Evolutionary conservation across 2,797 vertebrate species (phyloP).

Genomic region (Microtus obscurus): DNA sequence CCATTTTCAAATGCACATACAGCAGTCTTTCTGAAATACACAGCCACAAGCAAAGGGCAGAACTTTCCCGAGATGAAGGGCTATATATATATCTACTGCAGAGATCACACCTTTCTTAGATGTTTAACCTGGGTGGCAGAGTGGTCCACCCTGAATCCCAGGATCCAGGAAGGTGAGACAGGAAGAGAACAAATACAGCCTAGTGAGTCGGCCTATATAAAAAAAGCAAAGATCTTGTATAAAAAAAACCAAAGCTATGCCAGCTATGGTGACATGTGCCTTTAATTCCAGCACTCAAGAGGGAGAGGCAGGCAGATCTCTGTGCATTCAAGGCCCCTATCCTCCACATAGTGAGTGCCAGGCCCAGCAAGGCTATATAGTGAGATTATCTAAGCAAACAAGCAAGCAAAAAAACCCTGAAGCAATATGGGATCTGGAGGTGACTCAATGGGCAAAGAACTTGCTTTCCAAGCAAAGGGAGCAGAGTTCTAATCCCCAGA

Average conservation of each 20-base stretch:
- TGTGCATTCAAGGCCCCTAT: background rate
- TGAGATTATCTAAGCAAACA: background rate
- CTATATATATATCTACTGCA: background rate
- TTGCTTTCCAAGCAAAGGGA: background rate
- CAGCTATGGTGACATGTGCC: too few relatives aligned
- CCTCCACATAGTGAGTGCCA: background rate
- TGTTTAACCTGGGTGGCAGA: background rate
- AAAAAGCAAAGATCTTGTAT: background rate
- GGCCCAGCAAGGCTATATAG: background rate
- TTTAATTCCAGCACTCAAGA: background rate
- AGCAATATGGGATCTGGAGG: background rate
- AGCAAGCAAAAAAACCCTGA: background rate
- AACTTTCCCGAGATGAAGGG: background rate
- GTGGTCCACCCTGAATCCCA: background rate
- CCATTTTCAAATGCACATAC: background rate
- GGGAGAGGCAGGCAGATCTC: background rate
- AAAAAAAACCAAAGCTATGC: background rate
- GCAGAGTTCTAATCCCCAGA: background rate
- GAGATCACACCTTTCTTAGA: background rate
- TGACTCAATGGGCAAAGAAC: background rate
- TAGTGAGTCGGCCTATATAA: background rate
- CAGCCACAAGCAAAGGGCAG: background rate
- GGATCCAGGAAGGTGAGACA: background rate
- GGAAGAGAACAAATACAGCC: background rate
- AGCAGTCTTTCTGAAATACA: background rate